Conservation (phyloP, 1,140 invertebrate genomes). For the Leptoteleia sp. region DNA sequence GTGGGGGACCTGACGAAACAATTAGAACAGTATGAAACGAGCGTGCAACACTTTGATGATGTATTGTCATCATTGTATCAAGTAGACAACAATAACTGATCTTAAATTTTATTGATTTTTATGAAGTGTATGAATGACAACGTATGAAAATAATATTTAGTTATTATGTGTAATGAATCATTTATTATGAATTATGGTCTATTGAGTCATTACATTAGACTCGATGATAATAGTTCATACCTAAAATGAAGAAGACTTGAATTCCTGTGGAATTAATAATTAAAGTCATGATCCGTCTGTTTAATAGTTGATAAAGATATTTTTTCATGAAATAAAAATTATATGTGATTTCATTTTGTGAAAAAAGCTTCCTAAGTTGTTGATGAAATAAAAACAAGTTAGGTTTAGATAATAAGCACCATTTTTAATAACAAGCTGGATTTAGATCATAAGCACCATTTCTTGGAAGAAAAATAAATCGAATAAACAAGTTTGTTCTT, state of each 20-base stretch:
- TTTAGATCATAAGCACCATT: too few species aligned
- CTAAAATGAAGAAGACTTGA: conserved; percentile 41
- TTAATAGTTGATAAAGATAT: conserved; percentile 11
- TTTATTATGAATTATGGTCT: conserved; percentile 31
- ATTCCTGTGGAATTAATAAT: conserved; percentile 47
- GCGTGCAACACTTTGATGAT: conserved; percentile 88
- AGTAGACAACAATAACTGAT: conserved; percentile 82
- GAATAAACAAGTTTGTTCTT: too few species aligned
- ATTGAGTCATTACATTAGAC: conserved; percentile 33
- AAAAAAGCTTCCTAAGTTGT: too few species aligned
- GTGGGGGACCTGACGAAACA: conserved; percentile 87
- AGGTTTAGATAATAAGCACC: too few species aligned
- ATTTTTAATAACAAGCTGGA: too few species aligned
- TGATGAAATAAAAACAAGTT: too few species aligned
- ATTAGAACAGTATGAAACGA: conserved; percentile 88
- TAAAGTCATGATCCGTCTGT: conserved; percentile 15
- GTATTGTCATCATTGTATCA: conserved; percentile 85
- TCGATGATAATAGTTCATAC: conserved; percentile 49
- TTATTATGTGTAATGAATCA: conserved; percentile 15
- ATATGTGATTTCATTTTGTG: too few species aligned
- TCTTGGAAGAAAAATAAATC: too few species aligned
- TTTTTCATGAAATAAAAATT: neutral
- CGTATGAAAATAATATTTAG: too few species aligned
- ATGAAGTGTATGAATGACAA: too few species aligned
- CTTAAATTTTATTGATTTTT: too few species aligned